Conservation (phyloP, 2,113 vertebrate species). For the Camelus dromedarius region DNA sequence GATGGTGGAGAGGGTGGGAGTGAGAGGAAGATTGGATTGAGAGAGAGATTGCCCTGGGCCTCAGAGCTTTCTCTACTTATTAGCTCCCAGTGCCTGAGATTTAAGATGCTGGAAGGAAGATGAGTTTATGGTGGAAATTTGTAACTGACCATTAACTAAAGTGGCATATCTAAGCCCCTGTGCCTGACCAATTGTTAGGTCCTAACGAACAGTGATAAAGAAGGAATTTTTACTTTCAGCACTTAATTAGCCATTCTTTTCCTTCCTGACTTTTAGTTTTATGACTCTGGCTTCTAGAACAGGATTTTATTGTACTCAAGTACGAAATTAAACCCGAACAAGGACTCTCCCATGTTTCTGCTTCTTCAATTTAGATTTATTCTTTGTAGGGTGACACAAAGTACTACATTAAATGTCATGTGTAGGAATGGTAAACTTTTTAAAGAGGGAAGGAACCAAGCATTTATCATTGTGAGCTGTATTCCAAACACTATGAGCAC, state of each 20-base stretch:
- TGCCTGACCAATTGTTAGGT: conserved; percentile 55
- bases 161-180: conserved; percentile 23
- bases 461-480: conserved; percentile 36
- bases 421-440: conserved; percentile 60
- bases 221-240: conserved; percentile 72
- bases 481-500: conserved; percentile 28
- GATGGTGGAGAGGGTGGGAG: too few species aligned
- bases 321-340: conserved; percentile 73
- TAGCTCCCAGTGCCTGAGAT: conserved; percentile 47
- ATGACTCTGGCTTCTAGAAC: conserved; percentile 79
- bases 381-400: conserved; percentile 56
- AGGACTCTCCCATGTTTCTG: conserved; percentile 59
- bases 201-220: conserved; percentile 61
- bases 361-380: conserved; percentile 68
- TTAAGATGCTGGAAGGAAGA: conserved; percentile 48
- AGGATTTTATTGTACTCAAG: conserved; percentile 78
- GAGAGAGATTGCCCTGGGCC: conserved; percentile 1
- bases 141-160: conserved; percentile 70
- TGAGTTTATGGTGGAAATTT: conserved; percentile 59
- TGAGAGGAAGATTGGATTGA: neutral
- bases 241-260: conserved; percentile 83
- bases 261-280: conserved; percentile 81
- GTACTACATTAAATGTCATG: neutral
- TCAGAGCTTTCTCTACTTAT: conserved; percentile 51
- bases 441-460: conserved; percentile 16